Evolutionary conservation across 2,888 invertebrate genomes (phyloP), one percentile per base, ranked within the genome.

Genomic region (Eupsilia transversa): DNA sequence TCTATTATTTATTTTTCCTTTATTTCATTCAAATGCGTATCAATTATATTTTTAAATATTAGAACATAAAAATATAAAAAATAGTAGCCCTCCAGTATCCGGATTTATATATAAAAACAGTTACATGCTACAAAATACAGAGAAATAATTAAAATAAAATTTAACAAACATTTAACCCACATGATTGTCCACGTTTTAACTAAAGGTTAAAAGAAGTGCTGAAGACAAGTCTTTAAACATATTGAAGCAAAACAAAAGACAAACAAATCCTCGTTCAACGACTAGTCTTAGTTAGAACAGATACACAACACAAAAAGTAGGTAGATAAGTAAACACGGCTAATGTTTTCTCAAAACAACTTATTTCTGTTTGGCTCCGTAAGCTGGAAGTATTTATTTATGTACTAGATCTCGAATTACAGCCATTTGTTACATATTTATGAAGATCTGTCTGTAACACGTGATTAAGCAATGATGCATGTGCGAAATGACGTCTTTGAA

Each of bases 351-450:
- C 30, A 38, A 63, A 49, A 35, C 27, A 61, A 33, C 6, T 57
- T 54, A 56, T 80, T 72, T 80, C 38, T 67, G 30, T 72, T 74
- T 74, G 38, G 5, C 43, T 66, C 30, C 14, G 43, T 46, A 56
- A 49, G 14, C 69, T 74, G 46, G 9, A 81, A 66, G 27, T 57
- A 56, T 59, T 59, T 83, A 60, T 79, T 52, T 57, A 33, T 30
- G 66, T 66, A 66, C 73, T 49, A 60, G 68, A 59, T 79, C 54
- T 77, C 61, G 38, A 74, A 74, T 81, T 79, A 79, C 79, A 66
- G 33, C 9, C n/a, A 52, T 75, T 63, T 67, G 43, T 35, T 70
- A 71, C 33, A 71, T 52, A 46, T 41, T 43, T 46, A 41, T 60
- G 35, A 65, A 61, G n/a, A 74, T 74, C 9, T 77, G 41, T 77